A percentile compares a stretch with the other conserved stretches of the same genome.
Conservation (phyloP, 2,113 vertebrate genomes). For the Arizona elegans region DNA sequence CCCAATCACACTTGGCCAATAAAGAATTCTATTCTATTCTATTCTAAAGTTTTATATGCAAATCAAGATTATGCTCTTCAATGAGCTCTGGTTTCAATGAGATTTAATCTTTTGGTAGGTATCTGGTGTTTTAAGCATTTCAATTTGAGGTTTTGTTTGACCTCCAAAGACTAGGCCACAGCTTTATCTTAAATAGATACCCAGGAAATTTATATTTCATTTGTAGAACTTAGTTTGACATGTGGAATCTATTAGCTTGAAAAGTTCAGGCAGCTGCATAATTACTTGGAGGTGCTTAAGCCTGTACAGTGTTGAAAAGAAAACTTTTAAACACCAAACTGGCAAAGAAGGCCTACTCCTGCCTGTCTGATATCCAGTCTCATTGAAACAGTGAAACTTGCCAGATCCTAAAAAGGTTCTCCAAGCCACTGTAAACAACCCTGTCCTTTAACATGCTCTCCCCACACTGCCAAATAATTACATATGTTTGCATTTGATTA, state of each 20-base stretch:
- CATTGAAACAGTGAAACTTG: not conserved
- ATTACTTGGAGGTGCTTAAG: not conserved
- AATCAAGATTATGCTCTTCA: slow-evolving; percentile 41
- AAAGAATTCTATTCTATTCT: too few relatives aligned
- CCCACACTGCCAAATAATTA: not conserved
- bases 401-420: not conserved
- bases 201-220: not conserved
- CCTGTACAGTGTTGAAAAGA: not conserved
- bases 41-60: slow-evolving; percentile 17
- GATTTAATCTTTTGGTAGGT: slow-evolving; percentile 22
- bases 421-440: not conserved
- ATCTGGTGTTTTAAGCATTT: not conserved
- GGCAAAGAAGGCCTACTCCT: not conserved
- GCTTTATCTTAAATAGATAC: not conserved
- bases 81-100: not conserved
- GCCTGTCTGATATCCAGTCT: not conserved
- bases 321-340: not conserved
- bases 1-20: too few relatives aligned
- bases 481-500: not conserved
- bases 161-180: not conserved
- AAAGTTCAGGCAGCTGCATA: not conserved
- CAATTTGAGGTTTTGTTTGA: not conserved
- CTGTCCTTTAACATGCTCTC: not conserved
- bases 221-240: not conserved
- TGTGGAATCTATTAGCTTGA: not conserved